These are phyloP conservation scores for Escarpia spicata DNA, from an alignment of 2,888 invertebrate genomes.

Conservation along the genomic window DNA sequence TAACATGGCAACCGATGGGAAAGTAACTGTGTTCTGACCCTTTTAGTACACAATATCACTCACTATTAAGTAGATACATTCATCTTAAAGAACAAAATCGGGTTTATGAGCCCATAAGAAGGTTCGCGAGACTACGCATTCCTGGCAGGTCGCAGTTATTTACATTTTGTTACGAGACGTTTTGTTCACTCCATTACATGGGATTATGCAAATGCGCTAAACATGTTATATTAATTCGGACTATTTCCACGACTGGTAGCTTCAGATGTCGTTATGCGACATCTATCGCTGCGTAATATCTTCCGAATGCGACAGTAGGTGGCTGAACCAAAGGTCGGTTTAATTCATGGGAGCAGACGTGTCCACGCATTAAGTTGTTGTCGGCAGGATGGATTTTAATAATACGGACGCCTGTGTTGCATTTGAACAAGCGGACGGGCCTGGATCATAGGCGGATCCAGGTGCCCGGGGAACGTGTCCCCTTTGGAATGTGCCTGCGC, in stretches of 20 bases:
- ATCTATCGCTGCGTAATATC: neutral
- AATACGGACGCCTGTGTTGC: neutral
- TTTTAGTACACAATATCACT: no score
- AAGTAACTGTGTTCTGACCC: no score
- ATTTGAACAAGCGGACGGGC: neutral
- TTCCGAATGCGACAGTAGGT: neutral
- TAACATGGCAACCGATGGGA: no score
- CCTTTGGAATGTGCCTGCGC: no score
- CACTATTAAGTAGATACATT: no score
- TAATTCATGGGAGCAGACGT: neutral
- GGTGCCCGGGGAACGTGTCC: no score
- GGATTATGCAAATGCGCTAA: neutral
- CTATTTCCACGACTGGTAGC: neutral
- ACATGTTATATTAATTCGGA: neutral
- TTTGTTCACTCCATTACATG: neutral
- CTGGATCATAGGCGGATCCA: no score
- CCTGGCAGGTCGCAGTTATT: no score
- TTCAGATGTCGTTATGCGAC: neutral
- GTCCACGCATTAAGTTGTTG: neutral
- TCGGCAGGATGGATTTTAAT: neutral
- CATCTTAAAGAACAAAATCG: no score
- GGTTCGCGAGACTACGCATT: no score
- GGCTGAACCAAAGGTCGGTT: neutral
- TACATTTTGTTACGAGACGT: neutral
- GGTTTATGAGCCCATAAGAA: no score